Evolutionary conservation across 1,140 invertebrate species (phyloP).

Genomic region (Lepidurus packardi): DNA sequence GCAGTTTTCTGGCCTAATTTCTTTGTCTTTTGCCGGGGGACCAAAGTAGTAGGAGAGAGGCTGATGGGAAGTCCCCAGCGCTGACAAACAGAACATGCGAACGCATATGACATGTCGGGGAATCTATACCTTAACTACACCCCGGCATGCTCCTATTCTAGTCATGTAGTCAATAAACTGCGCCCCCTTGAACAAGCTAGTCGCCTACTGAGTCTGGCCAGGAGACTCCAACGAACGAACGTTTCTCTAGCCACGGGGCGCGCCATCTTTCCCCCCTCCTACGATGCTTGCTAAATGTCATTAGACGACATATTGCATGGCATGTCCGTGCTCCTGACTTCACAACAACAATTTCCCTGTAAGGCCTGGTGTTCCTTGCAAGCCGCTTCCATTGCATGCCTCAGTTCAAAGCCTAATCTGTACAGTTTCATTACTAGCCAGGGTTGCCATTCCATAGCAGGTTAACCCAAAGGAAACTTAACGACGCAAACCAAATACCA

Average conservation of each 20-base stretch:
- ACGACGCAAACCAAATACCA: too few species aligned
- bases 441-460: too few species aligned
- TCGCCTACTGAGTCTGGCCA: neutral
- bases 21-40: neutral
- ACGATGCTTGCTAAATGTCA: neutral
- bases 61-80: neutral
- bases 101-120: neutral
- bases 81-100: neutral
- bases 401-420: too few species aligned
- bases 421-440: too few species aligned
- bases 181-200: neutral
- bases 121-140: neutral
- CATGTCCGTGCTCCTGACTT: neutral
- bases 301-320: neutral
- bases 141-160: neutral
- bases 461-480: too few species aligned
- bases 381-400: too few species aligned
- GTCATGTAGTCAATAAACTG: slow-evolving; percentile 4
- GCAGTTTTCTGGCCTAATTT: neutral
- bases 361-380: too few species aligned
- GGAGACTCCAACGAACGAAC: neutral
- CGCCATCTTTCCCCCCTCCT: neutral
- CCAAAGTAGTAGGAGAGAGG: neutral
- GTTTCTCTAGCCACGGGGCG: neutral
- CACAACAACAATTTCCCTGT: too few species aligned